phyloP scores from a whole-genome alignment of 2,797 vertebrate species.

The Onychomys arenicola region DNA sequence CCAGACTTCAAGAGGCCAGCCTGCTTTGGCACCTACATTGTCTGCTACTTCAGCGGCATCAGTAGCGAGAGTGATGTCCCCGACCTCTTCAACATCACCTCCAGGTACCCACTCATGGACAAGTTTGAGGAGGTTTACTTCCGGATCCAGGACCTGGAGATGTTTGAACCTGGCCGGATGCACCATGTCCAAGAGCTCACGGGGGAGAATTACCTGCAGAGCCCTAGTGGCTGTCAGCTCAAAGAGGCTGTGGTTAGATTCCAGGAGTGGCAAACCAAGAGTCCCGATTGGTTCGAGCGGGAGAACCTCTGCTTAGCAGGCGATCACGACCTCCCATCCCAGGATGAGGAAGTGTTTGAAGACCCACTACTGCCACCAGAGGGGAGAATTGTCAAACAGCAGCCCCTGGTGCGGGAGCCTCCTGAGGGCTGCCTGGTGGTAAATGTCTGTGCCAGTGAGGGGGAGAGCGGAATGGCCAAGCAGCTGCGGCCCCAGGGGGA shows the following conservation, averaged over 20 bases:
- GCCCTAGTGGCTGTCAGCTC: constrained; percentile 90
- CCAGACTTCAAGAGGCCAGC: constrained; percentile 93
- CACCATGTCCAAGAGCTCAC: constrained; percentile 91
- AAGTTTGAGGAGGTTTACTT: constrained; percentile 96
- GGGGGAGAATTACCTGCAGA: constrained; percentile 89
- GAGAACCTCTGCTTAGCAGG: constrained; percentile 86
- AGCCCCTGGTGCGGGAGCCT: constrained; percentile 78
- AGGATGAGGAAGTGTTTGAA: constrained; percentile 79
- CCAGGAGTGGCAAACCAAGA: constrained; percentile 89
- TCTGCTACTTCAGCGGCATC: constrained; percentile 95
- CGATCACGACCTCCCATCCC: constrained; percentile 85
- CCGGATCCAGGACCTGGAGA: constrained; percentile 94
- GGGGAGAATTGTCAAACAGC: constrained; percentile 80
- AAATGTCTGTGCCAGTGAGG: constrained; percentile 3
- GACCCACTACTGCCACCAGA: constrained; percentile 49
- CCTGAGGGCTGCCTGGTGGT: constrained; percentile 22
- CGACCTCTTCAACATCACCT: constrained; percentile 91
- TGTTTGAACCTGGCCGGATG: constrained; percentile 93
- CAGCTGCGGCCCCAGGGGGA: not conserved
- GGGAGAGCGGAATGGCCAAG: constrained; percentile 31
- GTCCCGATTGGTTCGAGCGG: constrained; percentile 94
- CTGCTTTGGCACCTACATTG: constrained; percentile 93
- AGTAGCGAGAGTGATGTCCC: constrained; percentile 91
- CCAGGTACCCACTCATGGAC: constrained; percentile 95
- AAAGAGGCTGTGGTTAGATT: constrained; percentile 91